phyloP scores from a whole-genome alignment of 2,797 vertebrate genomes.

The Salarias fasciatus region DNA sequence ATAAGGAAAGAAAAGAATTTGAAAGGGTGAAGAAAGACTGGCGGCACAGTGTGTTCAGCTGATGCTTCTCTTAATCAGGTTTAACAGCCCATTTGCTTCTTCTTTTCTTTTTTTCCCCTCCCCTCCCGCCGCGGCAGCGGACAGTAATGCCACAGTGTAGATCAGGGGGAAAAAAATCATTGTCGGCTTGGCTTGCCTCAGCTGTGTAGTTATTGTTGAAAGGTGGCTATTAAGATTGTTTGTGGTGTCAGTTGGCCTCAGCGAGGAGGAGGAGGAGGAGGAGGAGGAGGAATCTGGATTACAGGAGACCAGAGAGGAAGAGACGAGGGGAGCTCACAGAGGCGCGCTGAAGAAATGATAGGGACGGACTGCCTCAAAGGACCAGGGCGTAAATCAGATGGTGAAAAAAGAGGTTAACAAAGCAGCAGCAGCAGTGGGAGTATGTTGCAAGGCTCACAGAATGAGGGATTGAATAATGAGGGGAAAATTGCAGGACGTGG shows the following conservation, averaged over 20 bases:
- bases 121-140: constrained; percentile 39
- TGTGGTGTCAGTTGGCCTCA: constrained; percentile 49
- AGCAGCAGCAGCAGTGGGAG: constrained; percentile 13
- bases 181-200: constrained; percentile 64
- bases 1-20: constrained; percentile 36
- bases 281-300: constrained; percentile 35
- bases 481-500: constrained; percentile 28
- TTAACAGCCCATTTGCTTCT: constrained; percentile 75
- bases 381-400: constrained; percentile 23
- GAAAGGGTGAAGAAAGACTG: constrained; percentile 34
- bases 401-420: constrained; percentile 28
- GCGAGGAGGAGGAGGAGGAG: constrained; percentile 43
- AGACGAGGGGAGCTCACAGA: constrained; percentile 20
- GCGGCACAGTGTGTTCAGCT: constrained; percentile 51
- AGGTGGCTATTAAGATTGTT: constrained; percentile 78
- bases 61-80: constrained; percentile 75
- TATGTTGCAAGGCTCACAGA: constrained; percentile 16
- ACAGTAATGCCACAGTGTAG: constrained; percentile 47
- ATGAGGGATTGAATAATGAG: constrained; percentile 35
- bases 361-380: constrained; percentile 13
- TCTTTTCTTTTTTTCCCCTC: constrained; percentile 13
- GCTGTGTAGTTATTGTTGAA: constrained; percentile 70
- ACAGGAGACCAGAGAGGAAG: constrained; percentile 17
- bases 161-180: constrained; percentile 41
- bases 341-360: constrained; percentile 26